These are phyloP conservation scores for Sphaerodactylus townsendi DNA, from an alignment of 2,113 vertebrate genomes.

Conservation along the genomic window DNA sequence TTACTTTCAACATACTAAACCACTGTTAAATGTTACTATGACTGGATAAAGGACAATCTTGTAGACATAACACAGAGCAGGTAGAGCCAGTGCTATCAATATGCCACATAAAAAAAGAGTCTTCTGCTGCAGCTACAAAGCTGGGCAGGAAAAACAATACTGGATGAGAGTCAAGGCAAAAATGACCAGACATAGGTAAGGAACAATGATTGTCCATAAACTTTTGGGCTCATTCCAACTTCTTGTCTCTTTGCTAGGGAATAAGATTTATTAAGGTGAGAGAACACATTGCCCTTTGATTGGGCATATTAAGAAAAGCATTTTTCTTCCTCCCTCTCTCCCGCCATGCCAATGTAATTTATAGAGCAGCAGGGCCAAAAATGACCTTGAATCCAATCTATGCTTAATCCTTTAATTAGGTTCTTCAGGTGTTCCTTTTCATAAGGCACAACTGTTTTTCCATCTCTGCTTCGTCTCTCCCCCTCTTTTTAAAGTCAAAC, in stretches of 20 bases:
- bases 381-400: background rate
- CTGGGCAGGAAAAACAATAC: background rate
- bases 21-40: too few relatives aligned
- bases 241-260: background rate
- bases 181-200: background rate
- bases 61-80: background rate
- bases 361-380: background rate
- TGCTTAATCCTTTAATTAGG: constrained; percentile 35
- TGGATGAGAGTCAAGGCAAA: background rate
- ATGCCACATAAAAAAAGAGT: background rate
- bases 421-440: background rate
- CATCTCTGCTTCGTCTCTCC: background rate
- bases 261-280: background rate
- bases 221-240: background rate
- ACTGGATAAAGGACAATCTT: background rate
- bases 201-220: background rate
- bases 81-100: background rate
- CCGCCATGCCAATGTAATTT: background rate
- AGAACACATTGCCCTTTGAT: background rate
- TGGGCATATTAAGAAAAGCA: background rate
- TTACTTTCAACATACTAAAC: too few relatives aligned
- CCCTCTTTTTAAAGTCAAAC: constrained; percentile 7
- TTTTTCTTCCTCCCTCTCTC: constrained; percentile 1
- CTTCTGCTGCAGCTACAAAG: background rate
- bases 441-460: background rate